Evolutionary conservation across 2,797 vertebrate genomes (phyloP).

Genomic region (Spheniscus humboldti): DNA sequence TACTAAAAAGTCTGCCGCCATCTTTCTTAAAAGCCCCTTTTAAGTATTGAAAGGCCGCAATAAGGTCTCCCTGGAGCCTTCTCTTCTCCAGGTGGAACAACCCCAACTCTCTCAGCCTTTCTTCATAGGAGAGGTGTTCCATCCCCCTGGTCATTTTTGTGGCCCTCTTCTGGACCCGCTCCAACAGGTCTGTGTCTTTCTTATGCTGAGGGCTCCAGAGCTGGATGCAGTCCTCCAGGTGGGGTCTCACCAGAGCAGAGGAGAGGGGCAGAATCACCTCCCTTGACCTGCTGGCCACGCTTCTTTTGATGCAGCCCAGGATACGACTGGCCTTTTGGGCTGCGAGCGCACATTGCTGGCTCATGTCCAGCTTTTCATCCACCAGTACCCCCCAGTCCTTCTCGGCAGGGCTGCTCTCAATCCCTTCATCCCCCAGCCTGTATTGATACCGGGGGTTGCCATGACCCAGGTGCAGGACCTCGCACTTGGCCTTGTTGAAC

Average conservation of each 20-base stretch:
- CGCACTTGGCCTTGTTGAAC: background rate
- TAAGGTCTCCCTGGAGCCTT: background rate
- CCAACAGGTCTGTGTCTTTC: background rate
- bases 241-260: background rate
- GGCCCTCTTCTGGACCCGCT: background rate
- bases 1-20: background rate
- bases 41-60: background rate
- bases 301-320: background rate
- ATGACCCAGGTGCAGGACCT: background rate
- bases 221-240: background rate
- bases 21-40: background rate
- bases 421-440: background rate
- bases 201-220: background rate
- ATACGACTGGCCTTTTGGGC: accelerated
- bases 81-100: background rate
- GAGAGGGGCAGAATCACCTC: background rate
- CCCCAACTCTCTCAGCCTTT: background rate
- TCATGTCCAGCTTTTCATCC: background rate
- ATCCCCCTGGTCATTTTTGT: background rate
- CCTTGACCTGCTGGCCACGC: accelerated
- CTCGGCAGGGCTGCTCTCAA: background rate
- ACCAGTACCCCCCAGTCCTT: background rate
- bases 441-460: background rate
- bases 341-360: accelerated
- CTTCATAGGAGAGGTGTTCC: background rate